Evolutionary conservation across 2,888 invertebrate species (phyloP).

Genomic region (Xanthorhoe designata): DNA sequence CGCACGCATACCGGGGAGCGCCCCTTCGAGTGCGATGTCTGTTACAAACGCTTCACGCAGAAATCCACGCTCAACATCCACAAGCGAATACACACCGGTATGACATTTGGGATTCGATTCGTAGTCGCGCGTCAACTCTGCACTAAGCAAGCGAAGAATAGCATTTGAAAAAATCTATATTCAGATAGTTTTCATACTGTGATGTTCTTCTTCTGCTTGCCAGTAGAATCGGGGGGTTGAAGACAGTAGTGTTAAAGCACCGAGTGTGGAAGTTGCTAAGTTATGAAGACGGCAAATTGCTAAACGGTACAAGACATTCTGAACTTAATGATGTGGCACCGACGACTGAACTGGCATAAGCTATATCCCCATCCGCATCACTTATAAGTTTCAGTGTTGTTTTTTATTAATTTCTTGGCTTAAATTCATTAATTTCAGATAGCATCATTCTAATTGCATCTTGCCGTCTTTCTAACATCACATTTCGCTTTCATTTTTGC

Average conservation of each 20-base stretch:
- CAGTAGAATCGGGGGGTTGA: slow-evolving; percentile 29
- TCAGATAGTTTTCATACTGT: slow-evolving; percentile 1
- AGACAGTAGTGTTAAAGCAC: slow-evolving; percentile 30
- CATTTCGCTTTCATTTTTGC: slow-evolving; percentile 66
- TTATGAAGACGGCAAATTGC: slow-evolving; percentile 83
- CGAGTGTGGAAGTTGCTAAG: slow-evolving; percentile 47
- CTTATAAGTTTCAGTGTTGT: slow-evolving; percentile 68
- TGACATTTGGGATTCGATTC: slow-evolving; percentile 45
- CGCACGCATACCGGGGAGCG: slow-evolving; percentile 85
- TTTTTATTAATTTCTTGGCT: slow-evolving; percentile 70
- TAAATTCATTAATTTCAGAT: slow-evolving; percentile 77
- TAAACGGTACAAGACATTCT: slow-evolving; percentile 63
- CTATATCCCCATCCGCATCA: slow-evolving; percentile 72
- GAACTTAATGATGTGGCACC: slow-evolving; percentile 81
- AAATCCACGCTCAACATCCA: slow-evolving; percentile 86
- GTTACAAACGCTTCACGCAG: slow-evolving; percentile 86
- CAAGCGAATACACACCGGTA: slow-evolving; percentile 86
- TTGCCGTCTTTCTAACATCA: slow-evolving; percentile 84
- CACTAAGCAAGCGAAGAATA: slow-evolving; percentile 44
- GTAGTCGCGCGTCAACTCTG: slow-evolving; percentile 20
- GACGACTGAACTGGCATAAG: slow-evolving; percentile 63
- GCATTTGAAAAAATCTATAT: slow-evolving; percentile 37
- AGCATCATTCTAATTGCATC: slow-evolving; percentile 79
- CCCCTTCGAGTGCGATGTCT: slow-evolving; percentile 85
- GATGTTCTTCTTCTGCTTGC: slow-evolving; percentile 50